Evolutionary conservation across 1,140 invertebrate species (phyloP), one percentile per base, ranked within the genome.

Genomic region (Lethocerus indicus): DNA sequence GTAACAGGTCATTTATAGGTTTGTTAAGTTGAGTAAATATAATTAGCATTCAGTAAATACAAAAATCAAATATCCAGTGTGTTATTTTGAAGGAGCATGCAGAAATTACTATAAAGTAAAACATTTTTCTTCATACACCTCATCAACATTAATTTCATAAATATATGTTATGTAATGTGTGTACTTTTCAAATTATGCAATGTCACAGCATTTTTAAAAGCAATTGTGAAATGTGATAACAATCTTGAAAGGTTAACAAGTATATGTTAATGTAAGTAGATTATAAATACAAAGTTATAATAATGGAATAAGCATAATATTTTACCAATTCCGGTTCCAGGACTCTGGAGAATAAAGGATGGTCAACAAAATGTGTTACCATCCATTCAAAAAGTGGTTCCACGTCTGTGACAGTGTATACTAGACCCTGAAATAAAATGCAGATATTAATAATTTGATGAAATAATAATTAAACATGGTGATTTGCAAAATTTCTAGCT

Each of bases 351-450:
- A 97, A 99, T 18, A 98, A 67, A 26, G 89, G 87, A 74, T 98
- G 93, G 52, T 87, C 75, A 39, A 71, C 71, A 64, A 98, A 85
- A 75, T 98, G 93, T 53, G 76, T 64, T 1, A 87, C 81, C 79
- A 98, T 98, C 96, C 96, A 99, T 18, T 93, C 81, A 67, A 97
- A 83, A 43, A 98, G 72, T 64, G 98, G 93, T 69, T 91, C 79
- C 0, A 99, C 96, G 75, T 99, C 96, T 16, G 95, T 98, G 48
- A 97, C 81, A 36, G 93, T 96, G 62, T 99, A 98, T 9, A 97
- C 79, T 51, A 87, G 69, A 24, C 82, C 95, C 87, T 90, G 56
- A 59, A 69, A 66, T 56, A 51, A 39, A 47, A 50, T 49, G 40
- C 20, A 47, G 35, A 56, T 47, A n/a, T 25, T 41, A 53, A 13